Conservation (phyloP, 2,113 vertebrate genomes). For the Camelus bactrianus region DNA sequence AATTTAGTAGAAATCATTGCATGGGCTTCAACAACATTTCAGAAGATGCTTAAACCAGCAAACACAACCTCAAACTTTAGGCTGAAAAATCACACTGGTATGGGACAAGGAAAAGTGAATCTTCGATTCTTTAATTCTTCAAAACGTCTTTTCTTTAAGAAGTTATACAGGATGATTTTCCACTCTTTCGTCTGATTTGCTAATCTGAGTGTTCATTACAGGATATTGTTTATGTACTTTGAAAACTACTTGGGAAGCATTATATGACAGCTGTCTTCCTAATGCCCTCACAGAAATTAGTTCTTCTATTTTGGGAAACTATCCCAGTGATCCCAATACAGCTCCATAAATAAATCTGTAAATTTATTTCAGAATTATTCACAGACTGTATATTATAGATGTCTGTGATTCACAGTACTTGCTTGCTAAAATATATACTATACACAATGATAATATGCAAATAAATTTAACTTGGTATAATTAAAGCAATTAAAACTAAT, state of each 20-base stretch:
- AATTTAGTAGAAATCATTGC: neutral
- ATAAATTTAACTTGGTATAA: slow-evolving; percentile 67
- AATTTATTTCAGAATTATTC: slow-evolving; percentile 77
- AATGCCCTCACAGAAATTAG: slow-evolving; percentile 73
- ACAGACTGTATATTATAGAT: slow-evolving; percentile 74
- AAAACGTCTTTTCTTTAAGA: slow-evolving; percentile 51
- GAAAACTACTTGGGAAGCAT: slow-evolving; percentile 75
- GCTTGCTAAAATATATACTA: slow-evolving; percentile 71
- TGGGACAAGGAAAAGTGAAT: neutral
- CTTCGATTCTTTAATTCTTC: slow-evolving; percentile 25
- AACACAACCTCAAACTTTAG: neutral
- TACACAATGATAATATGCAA: slow-evolving; percentile 73
- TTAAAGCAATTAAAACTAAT: slow-evolving; percentile 78
- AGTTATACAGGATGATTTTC: slow-evolving; percentile 62
- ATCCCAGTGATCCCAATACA: slow-evolving; percentile 71
- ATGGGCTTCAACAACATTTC: neutral
- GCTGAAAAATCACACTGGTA: neutral
- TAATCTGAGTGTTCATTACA: slow-evolving; percentile 79
- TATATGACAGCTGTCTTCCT: slow-evolving; percentile 79
- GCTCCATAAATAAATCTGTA: slow-evolving; percentile 77
- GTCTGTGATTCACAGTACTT: slow-evolving; percentile 65
- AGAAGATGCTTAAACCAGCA: neutral
- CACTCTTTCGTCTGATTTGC: slow-evolving; percentile 74
- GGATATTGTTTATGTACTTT: slow-evolving; percentile 76
- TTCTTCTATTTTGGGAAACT: slow-evolving; percentile 79